Conservation (phyloP, 2,888 invertebrate genomes). For the Plusia festucae region DNA sequence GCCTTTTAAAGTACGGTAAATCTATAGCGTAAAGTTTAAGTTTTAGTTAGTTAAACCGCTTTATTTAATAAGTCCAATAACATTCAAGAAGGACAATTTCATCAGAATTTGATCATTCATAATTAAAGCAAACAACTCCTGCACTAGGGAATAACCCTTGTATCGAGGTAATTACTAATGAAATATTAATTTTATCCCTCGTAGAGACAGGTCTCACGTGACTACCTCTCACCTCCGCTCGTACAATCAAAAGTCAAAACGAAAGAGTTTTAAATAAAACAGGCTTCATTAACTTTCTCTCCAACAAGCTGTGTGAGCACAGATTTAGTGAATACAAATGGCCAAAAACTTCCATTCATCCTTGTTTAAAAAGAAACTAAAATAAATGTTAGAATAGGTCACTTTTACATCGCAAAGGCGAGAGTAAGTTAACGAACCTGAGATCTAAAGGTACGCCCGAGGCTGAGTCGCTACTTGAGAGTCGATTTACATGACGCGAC, state of each 20-base stretch:
- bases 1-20: too few species aligned
- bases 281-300: constrained; percentile 9
- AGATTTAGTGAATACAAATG: constrained; percentile 20
- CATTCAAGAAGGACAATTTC: too few species aligned
- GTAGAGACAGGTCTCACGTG: too few species aligned
- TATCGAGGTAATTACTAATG: too few species aligned
- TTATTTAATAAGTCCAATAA: too few species aligned
- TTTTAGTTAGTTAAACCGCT: too few species aligned
- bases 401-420: constrained; percentile 29
- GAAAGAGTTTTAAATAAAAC: background rate
- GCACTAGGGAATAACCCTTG: too few species aligned
- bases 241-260: background rate
- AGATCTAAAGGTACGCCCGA: constrained; percentile 43
- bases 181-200: background rate
- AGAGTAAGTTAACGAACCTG: constrained; percentile 38
- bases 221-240: too few species aligned
- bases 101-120: too few species aligned
- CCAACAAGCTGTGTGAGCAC: constrained; percentile 17
- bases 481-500: constrained; percentile 15
- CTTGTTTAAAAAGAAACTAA: constrained; percentile 36
- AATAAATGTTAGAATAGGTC: constrained; percentile 31
- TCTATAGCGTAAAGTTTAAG: too few species aligned
- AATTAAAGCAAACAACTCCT: too few species aligned
- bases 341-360: constrained; percentile 18
- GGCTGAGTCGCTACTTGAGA: constrained; percentile 30